Base-by-base conservation (phyloP, 64 coral and sea anemone species). In the Stichodactyla mertensii region DNA sequence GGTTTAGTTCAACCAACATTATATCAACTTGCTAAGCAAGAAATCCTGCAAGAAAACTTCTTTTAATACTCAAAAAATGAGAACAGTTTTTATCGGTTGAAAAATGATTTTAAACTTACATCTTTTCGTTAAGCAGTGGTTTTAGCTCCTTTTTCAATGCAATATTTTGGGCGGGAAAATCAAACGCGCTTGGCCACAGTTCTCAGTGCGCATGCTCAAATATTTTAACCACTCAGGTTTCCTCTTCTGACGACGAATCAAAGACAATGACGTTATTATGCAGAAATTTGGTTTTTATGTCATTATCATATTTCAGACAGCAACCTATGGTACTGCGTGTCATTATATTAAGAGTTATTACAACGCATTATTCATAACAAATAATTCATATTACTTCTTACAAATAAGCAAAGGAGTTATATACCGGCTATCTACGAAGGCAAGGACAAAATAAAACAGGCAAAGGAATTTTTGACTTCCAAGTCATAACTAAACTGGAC, bases 201-300 rank as follows among this genome's bases (percentile, higher is more conserved):
- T 22, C 19, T 5, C 4, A 66, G 7, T 66, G 62, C 20, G 19
- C 62, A 66, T 66, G 19, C 62, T 66, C 62, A 6, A n/a, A 66
- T 7, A 20, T 66, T 6, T 6, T n/a, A 66, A n/a, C 62, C 19
- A n/a, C 20, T 66, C 28, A 31, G 19, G 62, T 66, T 4, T 23
- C 56, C 56, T 58, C 14, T 11, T 11, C 14, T 15, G 56, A 71
- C 4, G 5, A 31, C n/a, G 23, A 31, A 20, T 69, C 11, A 74
- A 31, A 9, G 69, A 74, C 69, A 27, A 27, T 74, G 19, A 66
- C 62, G 12, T 74, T n/a, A 31, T 27, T 74, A 74, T 74, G 69
- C 69, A 74, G 69, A 74, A 74, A 74, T 74, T 27, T 31, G 69
- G n/a, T 74, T 74, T 70, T 74, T 74, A 74, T 74, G 26, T 74